Percentiles rank a stretch among this genome's conserved stretches.
Evolutionary conservation across 2,797 vertebrate species (phyloP).

Genomic region (Pipistrellus kuhlii): DNA sequence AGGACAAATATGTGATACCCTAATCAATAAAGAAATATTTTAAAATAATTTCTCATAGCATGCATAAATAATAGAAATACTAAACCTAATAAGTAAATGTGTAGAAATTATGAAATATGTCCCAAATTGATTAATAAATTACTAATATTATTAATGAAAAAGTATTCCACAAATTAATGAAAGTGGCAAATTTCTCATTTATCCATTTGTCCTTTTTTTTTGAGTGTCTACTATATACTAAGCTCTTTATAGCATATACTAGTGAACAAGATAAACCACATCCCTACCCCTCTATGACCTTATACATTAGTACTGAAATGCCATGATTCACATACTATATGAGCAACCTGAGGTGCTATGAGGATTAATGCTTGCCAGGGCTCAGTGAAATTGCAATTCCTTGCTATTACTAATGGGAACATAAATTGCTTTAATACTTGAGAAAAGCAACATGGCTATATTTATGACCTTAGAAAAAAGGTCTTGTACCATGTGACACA

Average conservation of each 20-base stretch:
- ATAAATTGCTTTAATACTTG: constrained; percentile 33
- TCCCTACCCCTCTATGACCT: background rate
- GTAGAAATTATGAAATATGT: background rate
- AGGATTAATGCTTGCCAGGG: background rate
- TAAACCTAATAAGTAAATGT: constrained; percentile 26
- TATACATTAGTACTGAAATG: constrained; percentile 28
- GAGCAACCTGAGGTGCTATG: constrained; percentile 1
- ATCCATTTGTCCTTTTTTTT: background rate
- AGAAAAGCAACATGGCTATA: background rate
- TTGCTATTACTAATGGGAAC: constrained; percentile 37
- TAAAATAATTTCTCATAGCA: background rate
- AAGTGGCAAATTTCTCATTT: constrained; percentile 26
- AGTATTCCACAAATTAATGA: constrained; percentile 32
- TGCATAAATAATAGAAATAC: background rate
- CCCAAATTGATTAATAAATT: background rate
- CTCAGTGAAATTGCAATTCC: background rate
- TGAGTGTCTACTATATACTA: background rate
- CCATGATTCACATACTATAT: background rate
- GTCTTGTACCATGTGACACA: background rate
- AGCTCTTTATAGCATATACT: background rate
- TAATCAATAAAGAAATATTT: too few relatives aligned
- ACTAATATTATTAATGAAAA: background rate
- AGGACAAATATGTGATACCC: too few relatives aligned
- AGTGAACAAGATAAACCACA: background rate
- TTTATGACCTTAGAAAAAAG: background rate